phyloP scores from a whole-genome alignment of 2,888 invertebrate species.

The Harmothoe impar region DNA sequence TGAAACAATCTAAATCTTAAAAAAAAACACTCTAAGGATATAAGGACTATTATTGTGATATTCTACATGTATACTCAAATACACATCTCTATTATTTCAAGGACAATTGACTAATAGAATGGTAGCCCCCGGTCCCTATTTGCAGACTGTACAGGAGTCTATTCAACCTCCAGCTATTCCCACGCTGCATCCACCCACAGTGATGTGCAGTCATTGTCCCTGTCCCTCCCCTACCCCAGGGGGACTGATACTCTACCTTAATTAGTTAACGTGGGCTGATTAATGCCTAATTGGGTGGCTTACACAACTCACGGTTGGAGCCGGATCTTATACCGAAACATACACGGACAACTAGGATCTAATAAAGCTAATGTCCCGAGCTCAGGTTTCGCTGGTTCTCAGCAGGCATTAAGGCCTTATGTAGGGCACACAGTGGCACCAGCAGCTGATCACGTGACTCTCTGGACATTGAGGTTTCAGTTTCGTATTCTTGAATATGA shows the following conservation, averaged over 20 bases:
- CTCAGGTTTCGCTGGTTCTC: slow-evolving; percentile 12
- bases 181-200: too few relatives aligned
- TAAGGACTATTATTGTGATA: too few relatives aligned
- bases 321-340: slow-evolving; percentile 23
- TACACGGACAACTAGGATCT: background rate
- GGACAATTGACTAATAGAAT: too few relatives aligned
- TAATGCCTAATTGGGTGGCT: background rate
- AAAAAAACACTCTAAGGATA: too few relatives aligned
- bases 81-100: too few relatives aligned
- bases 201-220: too few relatives aligned
- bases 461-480: slow-evolving; percentile 24
- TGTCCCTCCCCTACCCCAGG: background rate
- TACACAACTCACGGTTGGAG: background rate
- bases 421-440: background rate
- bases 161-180: too few relatives aligned
- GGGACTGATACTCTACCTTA: slow-evolving; percentile 30
- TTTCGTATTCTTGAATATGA: slow-evolving; percentile 4
- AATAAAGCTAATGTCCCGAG: slow-evolving; percentile 6
- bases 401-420: slow-evolving; percentile 21
- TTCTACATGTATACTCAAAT: too few relatives aligned
- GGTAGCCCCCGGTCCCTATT: too few relatives aligned
- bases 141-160: too few relatives aligned
- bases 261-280: slow-evolving; percentile 11
- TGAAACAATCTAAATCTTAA: too few relatives aligned
- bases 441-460: background rate